Evolutionary conservation across 1,140 invertebrate species (phyloP).

Genomic region (Drosophila auraria): DNA sequence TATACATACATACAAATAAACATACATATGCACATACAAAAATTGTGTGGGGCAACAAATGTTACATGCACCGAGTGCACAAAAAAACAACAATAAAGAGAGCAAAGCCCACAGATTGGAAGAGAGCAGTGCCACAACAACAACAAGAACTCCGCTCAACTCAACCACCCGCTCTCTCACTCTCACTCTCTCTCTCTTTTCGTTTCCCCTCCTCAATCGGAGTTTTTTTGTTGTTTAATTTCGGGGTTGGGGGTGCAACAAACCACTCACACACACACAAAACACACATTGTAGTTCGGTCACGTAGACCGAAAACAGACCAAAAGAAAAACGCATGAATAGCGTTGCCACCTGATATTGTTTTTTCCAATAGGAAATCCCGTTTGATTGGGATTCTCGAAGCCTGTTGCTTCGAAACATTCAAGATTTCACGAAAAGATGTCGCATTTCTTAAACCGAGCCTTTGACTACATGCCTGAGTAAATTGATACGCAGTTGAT

Average conservation of each 20-base stretch:
- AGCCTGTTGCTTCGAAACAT: conserved; percentile 50
- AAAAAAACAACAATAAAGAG: conserved; percentile 63
- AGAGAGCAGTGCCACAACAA: conserved; percentile 25
- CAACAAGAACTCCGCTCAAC: conserved; percentile 9
- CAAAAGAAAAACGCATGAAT: conserved; percentile 37
- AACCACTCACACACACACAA: conserved; percentile 8
- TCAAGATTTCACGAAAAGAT: conserved; percentile 15
- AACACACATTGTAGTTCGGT: conserved; percentile 59
- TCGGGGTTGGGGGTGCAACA: conserved; percentile 56
- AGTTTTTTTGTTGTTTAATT: conserved; percentile 61
- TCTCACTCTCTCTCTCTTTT: conserved; percentile 16
- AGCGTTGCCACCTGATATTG: conserved; percentile 66
- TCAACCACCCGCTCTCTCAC: conserved; percentile 29
- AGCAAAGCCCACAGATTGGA: conserved; percentile 38
- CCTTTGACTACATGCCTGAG: conserved; percentile 48
- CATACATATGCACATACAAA: conserved; percentile 23
- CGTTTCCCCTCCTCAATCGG: conserved; percentile 10
- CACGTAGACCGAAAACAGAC: conserved; percentile 70
- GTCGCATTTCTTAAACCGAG: conserved; percentile 50
- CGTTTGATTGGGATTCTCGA: conserved; percentile 8
- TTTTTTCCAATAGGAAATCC: conserved; percentile 55
- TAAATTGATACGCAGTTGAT: conserved; percentile 24
- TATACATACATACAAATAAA: conserved; percentile 9
- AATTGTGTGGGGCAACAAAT: conserved; percentile 51
- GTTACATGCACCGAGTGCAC: conserved; percentile 64